Evolutionary conservation across 2,888 invertebrate genomes (phyloP).

Genomic region (Drosophila algonquin): DNA sequence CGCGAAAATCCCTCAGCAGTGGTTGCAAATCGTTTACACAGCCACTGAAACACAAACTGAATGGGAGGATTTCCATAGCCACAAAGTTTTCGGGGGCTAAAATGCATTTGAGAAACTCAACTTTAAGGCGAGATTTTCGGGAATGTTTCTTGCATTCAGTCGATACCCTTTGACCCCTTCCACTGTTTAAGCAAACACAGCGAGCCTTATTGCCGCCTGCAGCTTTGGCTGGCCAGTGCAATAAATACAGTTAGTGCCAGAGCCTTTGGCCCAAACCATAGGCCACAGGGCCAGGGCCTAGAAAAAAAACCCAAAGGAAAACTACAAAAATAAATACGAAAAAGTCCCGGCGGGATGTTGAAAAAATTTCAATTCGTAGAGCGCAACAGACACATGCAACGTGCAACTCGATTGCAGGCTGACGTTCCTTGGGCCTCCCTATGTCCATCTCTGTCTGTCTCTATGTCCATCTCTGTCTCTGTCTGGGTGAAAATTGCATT

Average conservation of each 20-base stretch:
- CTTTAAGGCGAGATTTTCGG: neutral
- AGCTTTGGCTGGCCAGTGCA: slow-evolving; percentile 40
- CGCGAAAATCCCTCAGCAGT: neutral
- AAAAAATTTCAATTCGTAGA: slow-evolving; percentile 55
- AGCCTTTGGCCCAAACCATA: too few relatives aligned
- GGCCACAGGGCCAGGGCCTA: slow-evolving; percentile 5
- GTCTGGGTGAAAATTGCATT: slow-evolving; percentile 60
- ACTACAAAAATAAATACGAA: slow-evolving; percentile 45
- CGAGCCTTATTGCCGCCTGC: slow-evolving; percentile 61
- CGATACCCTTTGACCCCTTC: slow-evolving; percentile 33
- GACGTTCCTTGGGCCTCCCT: slow-evolving; percentile 15
- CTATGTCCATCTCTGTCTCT: slow-evolving; percentile 11
- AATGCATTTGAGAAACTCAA: neutral
- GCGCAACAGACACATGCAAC: slow-evolving; percentile 28
- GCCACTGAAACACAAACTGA: neutral
- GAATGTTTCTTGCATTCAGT: neutral
- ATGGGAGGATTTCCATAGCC: neutral
- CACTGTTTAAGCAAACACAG: slow-evolving; percentile 44
- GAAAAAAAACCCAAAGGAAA: slow-evolving; percentile 22
- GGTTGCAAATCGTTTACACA: neutral
- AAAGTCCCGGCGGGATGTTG: slow-evolving; percentile 39
- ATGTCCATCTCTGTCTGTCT: neutral
- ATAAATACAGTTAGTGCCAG: slow-evolving; percentile 50
- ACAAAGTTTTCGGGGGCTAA: neutral
- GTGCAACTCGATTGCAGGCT: neutral